These are phyloP conservation scores for Dorcus parallelipipedus DNA, from an alignment of 2,888 invertebrate genomes.

Conservation along the genomic window DNA sequence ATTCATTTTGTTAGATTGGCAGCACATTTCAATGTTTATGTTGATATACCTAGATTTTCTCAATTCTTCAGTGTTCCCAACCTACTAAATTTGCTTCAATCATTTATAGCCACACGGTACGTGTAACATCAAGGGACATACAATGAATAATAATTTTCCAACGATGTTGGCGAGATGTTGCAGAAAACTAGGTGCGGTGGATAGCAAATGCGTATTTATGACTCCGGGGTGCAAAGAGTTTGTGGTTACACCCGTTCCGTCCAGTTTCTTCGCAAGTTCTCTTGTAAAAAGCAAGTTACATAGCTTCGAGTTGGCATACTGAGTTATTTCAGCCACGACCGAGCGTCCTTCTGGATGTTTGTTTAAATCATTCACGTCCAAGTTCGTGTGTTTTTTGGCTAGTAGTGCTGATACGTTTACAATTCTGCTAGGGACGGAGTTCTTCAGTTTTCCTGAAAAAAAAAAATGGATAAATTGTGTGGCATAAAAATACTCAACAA, in stretches of 20 bases:
- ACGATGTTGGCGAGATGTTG: no score
- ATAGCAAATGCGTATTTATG: constrained; percentile 10
- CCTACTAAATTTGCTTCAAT: no score
- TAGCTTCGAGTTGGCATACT: constrained; percentile 29
- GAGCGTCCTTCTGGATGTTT: background rate
- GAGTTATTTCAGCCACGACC: background rate
- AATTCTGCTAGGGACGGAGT: constrained; percentile 34
- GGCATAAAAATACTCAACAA: no score
- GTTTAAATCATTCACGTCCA: constrained; percentile 1
- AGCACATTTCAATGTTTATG: no score
- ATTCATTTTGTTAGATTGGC: no score
- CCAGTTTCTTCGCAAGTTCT: constrained; percentile 28
- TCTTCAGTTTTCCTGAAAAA: constrained; percentile 50
- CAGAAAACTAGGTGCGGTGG: no score
- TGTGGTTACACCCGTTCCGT: constrained; percentile 28
- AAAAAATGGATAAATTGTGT: background rate
- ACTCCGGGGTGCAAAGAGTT: constrained; percentile 37
- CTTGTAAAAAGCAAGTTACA: constrained; percentile 32
- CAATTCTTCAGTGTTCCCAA: no score
- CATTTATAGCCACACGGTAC: no score
- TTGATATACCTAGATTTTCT: no score
- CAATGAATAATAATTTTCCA: no score
- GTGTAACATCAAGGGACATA: no score
- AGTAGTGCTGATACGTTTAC: constrained; percentile 34
- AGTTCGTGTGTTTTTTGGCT: background rate